phyloP scores from a whole-genome alignment of 2,797 vertebrate species.

The Eleutherodactylus coqui region DNA sequence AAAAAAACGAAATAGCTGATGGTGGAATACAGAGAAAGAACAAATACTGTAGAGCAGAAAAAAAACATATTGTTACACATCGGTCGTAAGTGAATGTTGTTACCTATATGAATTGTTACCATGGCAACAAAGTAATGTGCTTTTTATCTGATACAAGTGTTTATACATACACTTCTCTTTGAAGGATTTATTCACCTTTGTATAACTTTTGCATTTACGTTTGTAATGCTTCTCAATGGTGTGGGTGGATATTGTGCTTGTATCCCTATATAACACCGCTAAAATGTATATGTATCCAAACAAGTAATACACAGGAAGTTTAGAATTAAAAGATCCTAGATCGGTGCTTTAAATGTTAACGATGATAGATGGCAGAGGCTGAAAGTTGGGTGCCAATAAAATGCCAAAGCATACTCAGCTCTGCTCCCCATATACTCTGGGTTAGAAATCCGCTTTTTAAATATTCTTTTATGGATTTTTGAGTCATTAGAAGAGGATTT shows the following conservation, averaged over 20 bases:
- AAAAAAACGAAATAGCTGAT: background rate
- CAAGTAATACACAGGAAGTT: background rate
- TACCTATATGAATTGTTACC: slow-evolving; percentile 12
- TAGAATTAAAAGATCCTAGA: background rate
- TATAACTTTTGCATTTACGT: background rate
- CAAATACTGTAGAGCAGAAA: background rate
- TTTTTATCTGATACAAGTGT: slow-evolving; percentile 18
- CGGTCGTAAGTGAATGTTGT: background rate
- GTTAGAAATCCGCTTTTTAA: background rate
- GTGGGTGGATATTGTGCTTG: background rate
- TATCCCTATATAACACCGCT: background rate
- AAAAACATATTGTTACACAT: slow-evolving; percentile 11
- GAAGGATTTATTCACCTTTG: slow-evolving; percentile 2
- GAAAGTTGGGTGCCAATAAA: background rate
- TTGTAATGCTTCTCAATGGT: background rate
- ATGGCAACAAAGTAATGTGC: slow-evolving; percentile 19
- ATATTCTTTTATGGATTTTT: too few relatives aligned
- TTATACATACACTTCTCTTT: background rate
- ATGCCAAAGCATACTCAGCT: background rate
- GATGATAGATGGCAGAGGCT: background rate
- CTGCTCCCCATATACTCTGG: background rate
- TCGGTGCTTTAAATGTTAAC: background rate
- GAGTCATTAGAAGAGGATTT: too few relatives aligned
- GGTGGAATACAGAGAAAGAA: background rate
- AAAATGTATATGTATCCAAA: background rate